Conservation (phyloP, 2,113 vertebrate genomes). For the Megaceryle torquata region DNA sequence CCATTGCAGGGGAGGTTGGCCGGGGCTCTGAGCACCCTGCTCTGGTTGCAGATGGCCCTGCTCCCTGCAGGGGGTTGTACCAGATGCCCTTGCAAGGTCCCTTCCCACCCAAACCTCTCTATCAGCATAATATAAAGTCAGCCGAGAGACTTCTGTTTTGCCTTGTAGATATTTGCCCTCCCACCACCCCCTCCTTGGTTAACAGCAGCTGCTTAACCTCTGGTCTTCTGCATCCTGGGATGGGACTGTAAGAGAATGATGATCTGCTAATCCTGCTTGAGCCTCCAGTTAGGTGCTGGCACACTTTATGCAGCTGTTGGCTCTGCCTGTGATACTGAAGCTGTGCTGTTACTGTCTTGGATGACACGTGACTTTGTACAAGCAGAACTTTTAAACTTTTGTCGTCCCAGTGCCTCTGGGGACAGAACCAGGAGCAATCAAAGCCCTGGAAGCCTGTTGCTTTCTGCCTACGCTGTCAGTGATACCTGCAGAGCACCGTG, state of each 20-base stretch:
- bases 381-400: not conserved
- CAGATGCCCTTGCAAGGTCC: not conserved
- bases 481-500: not conserved
- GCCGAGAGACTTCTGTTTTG: not conserved
- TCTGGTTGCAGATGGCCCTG: not conserved
- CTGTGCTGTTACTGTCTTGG: not conserved
- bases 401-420: rapidly evolving
- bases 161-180: not conserved
- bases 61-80: not conserved
- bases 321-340: not conserved
- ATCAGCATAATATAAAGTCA: not conserved
- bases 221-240: not conserved
- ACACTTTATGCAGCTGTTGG: not conserved
- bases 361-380: not conserved
- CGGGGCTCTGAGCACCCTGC: not conserved
- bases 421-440: not conserved
- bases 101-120: not conserved
- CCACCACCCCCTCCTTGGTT: not conserved
- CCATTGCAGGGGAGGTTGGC: not conserved
- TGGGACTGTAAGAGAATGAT: not conserved
- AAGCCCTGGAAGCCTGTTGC: not conserved
- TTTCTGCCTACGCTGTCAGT: not conserved
- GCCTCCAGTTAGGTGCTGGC: not conserved
- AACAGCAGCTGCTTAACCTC: not conserved
- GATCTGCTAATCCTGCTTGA: not conserved